Conservation (phyloP, 2,113 vertebrate species). For the Leucosticte australis region DNA sequence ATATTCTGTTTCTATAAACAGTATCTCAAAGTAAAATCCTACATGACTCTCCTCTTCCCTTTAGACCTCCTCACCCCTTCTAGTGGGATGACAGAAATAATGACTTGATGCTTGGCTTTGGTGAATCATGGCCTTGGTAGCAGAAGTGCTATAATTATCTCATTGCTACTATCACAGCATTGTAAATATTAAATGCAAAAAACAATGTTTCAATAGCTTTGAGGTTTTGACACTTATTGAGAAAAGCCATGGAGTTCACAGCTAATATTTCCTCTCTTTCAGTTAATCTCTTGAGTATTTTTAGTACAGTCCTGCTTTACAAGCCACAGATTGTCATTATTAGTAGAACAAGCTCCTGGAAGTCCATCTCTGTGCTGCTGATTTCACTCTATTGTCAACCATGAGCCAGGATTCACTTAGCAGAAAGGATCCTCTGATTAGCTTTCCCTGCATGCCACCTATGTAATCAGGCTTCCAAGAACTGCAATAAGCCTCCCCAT, state of each 20-base stretch:
- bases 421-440: background rate
- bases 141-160: constrained; percentile 50
- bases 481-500: background rate
- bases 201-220: constrained; percentile 48
- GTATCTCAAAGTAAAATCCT: background rate
- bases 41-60: background rate
- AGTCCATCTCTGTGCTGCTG: background rate
- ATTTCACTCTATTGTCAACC: background rate
- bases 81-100: constrained; percentile 9
- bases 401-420: background rate
- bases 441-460: background rate
- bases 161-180: constrained; percentile 5
- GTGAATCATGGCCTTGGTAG: background rate
- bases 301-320: background rate
- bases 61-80: background rate
- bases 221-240: constrained; percentile 44
- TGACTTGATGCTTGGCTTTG: constrained; percentile 1
- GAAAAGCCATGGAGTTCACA: constrained; percentile 23
- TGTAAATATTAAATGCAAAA: constrained; percentile 55
- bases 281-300: constrained; percentile 1
- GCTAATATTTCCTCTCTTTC: background rate
- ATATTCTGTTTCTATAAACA: background rate
- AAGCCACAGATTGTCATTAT: background rate
- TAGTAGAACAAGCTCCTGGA: background rate
- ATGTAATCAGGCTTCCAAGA: background rate